phyloP scores from a whole-genome alignment of 1,140 invertebrate genomes.

The Heliconius hewitsoni region DNA sequence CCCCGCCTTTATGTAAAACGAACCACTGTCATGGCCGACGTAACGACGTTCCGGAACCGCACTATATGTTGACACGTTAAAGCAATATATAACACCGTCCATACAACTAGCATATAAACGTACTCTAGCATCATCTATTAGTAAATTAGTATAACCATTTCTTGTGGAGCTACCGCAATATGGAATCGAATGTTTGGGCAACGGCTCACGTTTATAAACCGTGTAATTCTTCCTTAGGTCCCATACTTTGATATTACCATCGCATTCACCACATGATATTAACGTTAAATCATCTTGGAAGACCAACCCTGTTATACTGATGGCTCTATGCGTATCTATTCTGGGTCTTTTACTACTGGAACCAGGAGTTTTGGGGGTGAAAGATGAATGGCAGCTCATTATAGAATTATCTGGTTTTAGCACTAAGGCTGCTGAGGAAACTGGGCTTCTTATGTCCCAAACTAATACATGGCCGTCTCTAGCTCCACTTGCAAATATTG shows the following conservation, averaged over 20 bases:
- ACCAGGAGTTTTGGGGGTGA: constrained; percentile 73
- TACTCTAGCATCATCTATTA: constrained; percentile 85
- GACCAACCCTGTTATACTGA: constrained; percentile 87
- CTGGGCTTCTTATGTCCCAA: constrained; percentile 87
- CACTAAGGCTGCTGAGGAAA: constrained; percentile 73
- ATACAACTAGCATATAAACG: constrained; percentile 93
- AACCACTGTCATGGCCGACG: constrained; percentile 87
- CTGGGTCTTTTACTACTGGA: constrained; percentile 72
- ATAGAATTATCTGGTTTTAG: constrained; percentile 85
- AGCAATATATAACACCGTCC: constrained; percentile 92
- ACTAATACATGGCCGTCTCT: constrained; percentile 91
- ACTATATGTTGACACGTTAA: constrained; percentile 88
- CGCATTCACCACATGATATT: constrained; percentile 90
- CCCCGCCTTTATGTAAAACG: constrained; percentile 92
- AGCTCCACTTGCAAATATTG: constrained; percentile 92
- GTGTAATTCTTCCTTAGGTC: constrained; percentile 91
- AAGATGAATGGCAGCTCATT: constrained; percentile 82
- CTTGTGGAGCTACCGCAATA: constrained; percentile 86
- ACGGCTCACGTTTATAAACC: constrained; percentile 85
- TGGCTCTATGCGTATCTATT: constrained; percentile 64
- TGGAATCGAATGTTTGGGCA: constrained; percentile 86
- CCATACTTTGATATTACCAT: constrained; percentile 93
- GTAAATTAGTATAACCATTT: constrained; percentile 90
- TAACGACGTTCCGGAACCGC: constrained; percentile 84
- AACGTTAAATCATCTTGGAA: constrained; percentile 90